Conservation (phyloP, 2,888 invertebrate species). For the Lymantria dispar region DNA sequence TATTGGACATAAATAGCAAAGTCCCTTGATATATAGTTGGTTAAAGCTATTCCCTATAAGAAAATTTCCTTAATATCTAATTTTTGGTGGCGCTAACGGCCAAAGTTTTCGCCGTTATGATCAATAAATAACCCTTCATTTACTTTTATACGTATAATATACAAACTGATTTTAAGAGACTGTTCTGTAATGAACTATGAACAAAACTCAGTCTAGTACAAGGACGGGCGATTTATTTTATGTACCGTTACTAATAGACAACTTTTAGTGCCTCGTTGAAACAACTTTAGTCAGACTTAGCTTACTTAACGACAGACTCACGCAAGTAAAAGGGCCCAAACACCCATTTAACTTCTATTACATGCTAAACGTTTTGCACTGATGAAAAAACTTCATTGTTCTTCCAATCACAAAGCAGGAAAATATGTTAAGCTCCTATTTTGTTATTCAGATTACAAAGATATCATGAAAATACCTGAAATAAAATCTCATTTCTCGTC, state of each 20-base stretch:
- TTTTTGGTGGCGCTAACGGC: slow-evolving; percentile 52
- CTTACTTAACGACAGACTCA: not conserved
- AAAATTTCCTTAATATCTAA: slow-evolving; percentile 51
- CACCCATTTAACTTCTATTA: not conserved
- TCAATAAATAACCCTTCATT: slow-evolving; percentile 50
- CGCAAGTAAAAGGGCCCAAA: not conserved
- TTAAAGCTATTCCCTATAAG: slow-evolving; percentile 30
- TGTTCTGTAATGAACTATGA: slow-evolving; percentile 20
- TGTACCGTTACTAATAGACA: slow-evolving; percentile 9
- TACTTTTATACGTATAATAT: slow-evolving; percentile 35
- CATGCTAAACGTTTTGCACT: not conserved
- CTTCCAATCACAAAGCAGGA: slow-evolving; percentile 5
- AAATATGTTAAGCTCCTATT: slow-evolving; percentile 20
- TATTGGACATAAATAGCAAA: slow-evolving; percentile 27
- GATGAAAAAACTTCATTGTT: slow-evolving; percentile 6
- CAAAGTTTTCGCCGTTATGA: slow-evolving; percentile 49
- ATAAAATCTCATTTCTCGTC: slow-evolving; percentile 7
- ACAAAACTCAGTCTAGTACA: slow-evolving; percentile 1
- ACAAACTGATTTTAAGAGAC: slow-evolving; percentile 20
- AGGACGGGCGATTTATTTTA: slow-evolving; percentile 8
- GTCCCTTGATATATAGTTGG: slow-evolving; percentile 18
- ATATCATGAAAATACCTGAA: slow-evolving; percentile 11
- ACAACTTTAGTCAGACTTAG: slow-evolving; percentile 1
- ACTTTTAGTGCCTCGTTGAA: slow-evolving; percentile 3
- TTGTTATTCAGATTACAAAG: slow-evolving; percentile 26